Base-by-base conservation (phyloP, 2,888 invertebrate species). In the Tinea pellionella region DNA sequence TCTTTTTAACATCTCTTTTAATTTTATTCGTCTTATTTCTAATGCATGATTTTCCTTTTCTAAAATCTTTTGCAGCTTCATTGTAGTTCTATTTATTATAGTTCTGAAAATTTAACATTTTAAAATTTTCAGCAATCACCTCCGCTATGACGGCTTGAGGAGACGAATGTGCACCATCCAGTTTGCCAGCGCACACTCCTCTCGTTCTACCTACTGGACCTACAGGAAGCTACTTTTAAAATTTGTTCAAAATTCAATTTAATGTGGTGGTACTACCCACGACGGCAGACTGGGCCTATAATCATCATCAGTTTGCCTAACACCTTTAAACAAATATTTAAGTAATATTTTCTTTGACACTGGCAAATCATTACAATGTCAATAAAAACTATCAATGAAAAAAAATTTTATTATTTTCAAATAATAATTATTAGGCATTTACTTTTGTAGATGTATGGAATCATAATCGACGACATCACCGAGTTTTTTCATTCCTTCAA, bases 401-500 rank as follows among this genome's bases (percentile, higher is more conserved):
- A n/a, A n/a, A n/a, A n/a, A n/a, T n/a, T n/a, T n/a, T n/a, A n/a
- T n/a, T n/a, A n/a, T n/a, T n/a, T n/a, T n/a, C n/a, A n/a, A n/a
- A n/a, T n/a, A n/a, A n/a, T n/a, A n/a, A n/a, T n/a, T n/a, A n/a
- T n/a, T n/a, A n/a, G n/a, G n/a, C n/a, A 47, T 65, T 63, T 73
- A 84, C 85, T 76, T 79, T 63, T 80, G 74, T 62, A 82, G 67
- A 69, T 86, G 83, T 0, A 76, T 61, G 0, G 71, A 63, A 61
- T 86, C 86, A 59, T 80, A 84, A 7, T 74, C 72, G 0, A 82
- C 83, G 0, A 79, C 63, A 58, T 86, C 84, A 0, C 66, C 61
- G 9, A 75, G 63, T 32, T 76, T 84, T 61, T 80, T 84, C 72
- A 80, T 72, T 1, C 71, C 74, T 13, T 80, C 78, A 0, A 78